phyloP scores from a whole-genome alignment of 2,113 vertebrate species.

The Lasiurus cinereus region DNA sequence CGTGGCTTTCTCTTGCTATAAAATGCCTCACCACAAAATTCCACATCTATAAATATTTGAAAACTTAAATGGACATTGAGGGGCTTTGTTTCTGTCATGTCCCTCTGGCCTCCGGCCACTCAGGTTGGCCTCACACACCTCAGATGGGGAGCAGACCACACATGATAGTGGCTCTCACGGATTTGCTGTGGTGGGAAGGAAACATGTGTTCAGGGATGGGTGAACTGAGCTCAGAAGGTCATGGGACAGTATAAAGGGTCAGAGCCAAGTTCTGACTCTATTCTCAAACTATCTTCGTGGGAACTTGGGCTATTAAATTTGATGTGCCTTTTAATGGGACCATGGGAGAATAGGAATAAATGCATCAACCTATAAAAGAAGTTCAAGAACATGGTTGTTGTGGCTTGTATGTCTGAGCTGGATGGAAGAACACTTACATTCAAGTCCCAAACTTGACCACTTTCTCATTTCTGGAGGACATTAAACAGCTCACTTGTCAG shows the following conservation, averaged over 20 bases:
- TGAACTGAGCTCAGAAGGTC: not conserved
- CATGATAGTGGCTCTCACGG: fast-evolving
- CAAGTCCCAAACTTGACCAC: not conserved
- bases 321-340: not conserved
- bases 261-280: not conserved
- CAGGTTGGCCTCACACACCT: not conserved
- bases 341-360: not conserved
- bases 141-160: not conserved
- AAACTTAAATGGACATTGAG: not conserved
- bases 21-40: conserved; percentile 21
- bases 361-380: not conserved
- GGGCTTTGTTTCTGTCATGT: not conserved
- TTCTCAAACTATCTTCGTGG: not conserved
- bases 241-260: not conserved
- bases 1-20: not conserved
- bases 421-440: not conserved
- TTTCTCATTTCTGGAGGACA: not conserved
- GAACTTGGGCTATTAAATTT: not conserved
- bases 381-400: not conserved
- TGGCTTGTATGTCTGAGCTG: not conserved
- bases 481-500: not conserved
- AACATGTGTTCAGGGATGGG: not conserved
- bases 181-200: not conserved
- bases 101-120: not conserved
- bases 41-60: not conserved